Conservation (phyloP, 2,113 vertebrate species). For the Pomatostomus ruficeps region DNA sequence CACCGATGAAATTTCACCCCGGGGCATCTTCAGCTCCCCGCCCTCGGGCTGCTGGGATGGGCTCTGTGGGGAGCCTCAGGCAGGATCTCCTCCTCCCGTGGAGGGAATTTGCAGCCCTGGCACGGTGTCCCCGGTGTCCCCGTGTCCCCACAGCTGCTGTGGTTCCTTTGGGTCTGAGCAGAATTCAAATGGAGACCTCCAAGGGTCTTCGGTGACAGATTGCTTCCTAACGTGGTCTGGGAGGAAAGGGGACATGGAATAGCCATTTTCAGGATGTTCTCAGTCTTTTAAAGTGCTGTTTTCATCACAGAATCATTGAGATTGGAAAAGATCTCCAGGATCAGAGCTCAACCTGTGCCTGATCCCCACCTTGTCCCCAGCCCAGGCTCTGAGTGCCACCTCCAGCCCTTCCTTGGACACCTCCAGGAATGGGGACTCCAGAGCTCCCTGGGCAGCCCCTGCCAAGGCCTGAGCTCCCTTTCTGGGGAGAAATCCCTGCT, state of each 20-base stretch:
- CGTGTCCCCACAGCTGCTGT: background rate
- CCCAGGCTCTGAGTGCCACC: accelerated
- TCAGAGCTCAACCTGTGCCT: accelerated
- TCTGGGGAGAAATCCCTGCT: background rate
- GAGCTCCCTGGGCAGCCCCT: background rate
- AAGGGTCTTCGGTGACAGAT: background rate
- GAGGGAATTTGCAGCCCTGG: background rate
- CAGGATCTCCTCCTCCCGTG: background rate
- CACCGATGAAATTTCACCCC: constrained; percentile 55
- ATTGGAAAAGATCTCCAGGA: background rate
- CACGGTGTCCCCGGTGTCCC: background rate
- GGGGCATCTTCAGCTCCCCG: background rate
- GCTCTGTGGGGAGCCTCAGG: background rate
- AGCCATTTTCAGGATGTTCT: background rate
- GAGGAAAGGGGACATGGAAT: too few relatives aligned
- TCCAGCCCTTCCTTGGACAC: background rate
- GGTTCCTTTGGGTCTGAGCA: background rate
- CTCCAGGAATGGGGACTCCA: background rate
- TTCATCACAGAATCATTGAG: background rate
- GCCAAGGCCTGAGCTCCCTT: accelerated
- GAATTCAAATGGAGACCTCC: background rate
- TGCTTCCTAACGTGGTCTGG: background rate
- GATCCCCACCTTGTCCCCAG: accelerated
- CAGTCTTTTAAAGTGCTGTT: background rate
- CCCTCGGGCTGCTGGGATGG: background rate